These are phyloP conservation scores for Dolichoris vasculosae DNA, from an alignment of 1,140 invertebrate genomes.

Conservation along the genomic window DNA sequence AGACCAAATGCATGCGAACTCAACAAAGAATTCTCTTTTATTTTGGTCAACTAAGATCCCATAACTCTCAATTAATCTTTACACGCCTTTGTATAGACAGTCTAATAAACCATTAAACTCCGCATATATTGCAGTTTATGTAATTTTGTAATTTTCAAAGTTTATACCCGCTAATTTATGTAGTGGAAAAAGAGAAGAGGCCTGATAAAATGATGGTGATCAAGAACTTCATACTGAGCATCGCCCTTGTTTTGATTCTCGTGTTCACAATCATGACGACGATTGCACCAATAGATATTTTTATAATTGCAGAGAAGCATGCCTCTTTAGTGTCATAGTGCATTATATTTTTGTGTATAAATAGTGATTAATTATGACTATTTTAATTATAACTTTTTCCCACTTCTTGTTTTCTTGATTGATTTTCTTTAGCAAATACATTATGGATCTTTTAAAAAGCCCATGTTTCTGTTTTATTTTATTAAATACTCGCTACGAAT, in stretches of 20 bases:
- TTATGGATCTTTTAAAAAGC: not conserved
- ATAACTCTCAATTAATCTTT: constrained; percentile 20
- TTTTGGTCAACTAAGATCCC: not conserved
- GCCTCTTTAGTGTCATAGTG: too few relatives aligned
- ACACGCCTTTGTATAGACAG: too few relatives aligned
- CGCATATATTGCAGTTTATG: constrained; percentile 19
- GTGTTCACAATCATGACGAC: constrained; percentile 1
- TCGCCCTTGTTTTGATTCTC: constrained; percentile 7
- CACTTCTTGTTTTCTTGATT: not conserved
- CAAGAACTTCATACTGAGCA: not conserved
- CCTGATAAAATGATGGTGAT: constrained; percentile 46
- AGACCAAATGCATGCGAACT: not conserved
- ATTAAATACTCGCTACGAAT: not conserved
- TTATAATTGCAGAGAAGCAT: not conserved
- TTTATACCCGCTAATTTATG: not conserved
- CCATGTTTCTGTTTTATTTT: not conserved
- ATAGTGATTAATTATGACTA: not conserved
- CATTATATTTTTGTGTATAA: not conserved
- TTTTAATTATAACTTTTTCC: not conserved
- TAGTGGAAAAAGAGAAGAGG: constrained; percentile 20
- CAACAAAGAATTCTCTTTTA: not conserved
- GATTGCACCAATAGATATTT: not conserved
- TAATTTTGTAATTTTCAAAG: constrained; percentile 42
- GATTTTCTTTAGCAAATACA: not conserved
- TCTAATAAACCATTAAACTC: not conserved